Conservation (phyloP, 92 coral and sea anemone genomes). For the Palythoa grandiflora region DNA sequence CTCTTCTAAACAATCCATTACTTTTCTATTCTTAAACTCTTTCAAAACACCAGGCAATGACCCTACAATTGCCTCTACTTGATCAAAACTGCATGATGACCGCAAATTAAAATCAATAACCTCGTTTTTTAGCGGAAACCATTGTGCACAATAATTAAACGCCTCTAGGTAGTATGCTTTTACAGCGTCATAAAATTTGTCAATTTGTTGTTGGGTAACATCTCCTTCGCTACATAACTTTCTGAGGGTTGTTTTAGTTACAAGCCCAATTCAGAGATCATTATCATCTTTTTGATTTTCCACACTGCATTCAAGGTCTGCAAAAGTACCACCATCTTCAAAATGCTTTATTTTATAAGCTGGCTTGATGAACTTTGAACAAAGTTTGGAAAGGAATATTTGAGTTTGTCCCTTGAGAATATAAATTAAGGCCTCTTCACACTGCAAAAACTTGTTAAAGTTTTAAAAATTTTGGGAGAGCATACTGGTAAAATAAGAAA, state of each 20-base stretch:
- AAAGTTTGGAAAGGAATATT: constrained; percentile 15
- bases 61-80: not conserved
- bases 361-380: constrained; percentile 38
- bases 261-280: constrained; percentile 32
- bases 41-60: not conserved
- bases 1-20: not conserved
- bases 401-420: constrained; percentile 34
- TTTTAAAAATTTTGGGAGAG: constrained; percentile 37
- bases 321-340: constrained; percentile 13
- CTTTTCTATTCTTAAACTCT: not conserved
- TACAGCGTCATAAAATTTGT: constrained; percentile 52
- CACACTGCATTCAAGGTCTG: constrained; percentile 14
- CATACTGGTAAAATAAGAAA: constrained; percentile 35
- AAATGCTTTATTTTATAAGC: constrained; percentile 19
- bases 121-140: constrained; percentile 48
- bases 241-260: constrained; percentile 11
- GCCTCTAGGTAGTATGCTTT: constrained; percentile 50
- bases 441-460: constrained; percentile 46
- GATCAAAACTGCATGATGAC: not conserved
- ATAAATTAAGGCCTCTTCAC: constrained; percentile 44
- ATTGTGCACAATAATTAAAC: constrained; percentile 36
- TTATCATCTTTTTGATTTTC: constrained; percentile 39
- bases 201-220: not conserved
- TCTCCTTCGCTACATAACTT: constrained; percentile 43
- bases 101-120: not conserved